These are phyloP conservation scores for Cerastis leucographa DNA, from an alignment of 2,888 invertebrate genomes.

Conservation along the genomic window DNA sequence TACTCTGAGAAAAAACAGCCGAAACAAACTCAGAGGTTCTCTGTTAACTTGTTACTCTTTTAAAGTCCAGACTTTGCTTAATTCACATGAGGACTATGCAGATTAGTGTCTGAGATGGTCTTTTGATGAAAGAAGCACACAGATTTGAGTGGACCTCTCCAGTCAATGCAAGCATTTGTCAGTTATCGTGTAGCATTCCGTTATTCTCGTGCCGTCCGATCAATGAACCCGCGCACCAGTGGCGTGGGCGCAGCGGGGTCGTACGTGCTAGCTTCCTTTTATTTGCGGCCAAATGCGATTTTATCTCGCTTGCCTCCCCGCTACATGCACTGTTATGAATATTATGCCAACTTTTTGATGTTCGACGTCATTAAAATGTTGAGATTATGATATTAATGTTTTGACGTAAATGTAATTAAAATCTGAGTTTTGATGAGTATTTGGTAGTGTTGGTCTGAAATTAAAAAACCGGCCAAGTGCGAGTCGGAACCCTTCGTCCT, in stretches of 20 bases:
- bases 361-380: conserved; percentile 56
- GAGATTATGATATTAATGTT: conserved; percentile 28
- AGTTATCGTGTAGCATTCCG: too few species aligned
- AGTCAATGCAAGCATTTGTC: too few species aligned
- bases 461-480: too few species aligned
- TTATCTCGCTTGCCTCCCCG: conserved; percentile 70
- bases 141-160: too few species aligned
- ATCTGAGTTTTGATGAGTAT: neutral
- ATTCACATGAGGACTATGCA: too few species aligned
- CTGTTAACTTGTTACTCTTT: too few species aligned
- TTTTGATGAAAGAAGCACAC: too few species aligned
- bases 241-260: conserved; percentile 64
- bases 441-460: neutral
- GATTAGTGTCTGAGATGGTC: too few species aligned
- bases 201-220: conserved; percentile 30
- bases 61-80: too few species aligned
- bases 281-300: conserved; percentile 85
- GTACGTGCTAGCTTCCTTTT: conserved; percentile 81
- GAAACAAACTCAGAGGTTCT: too few species aligned
- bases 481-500: too few species aligned
- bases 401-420: conserved; percentile 33
- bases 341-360: conserved; percentile 48
- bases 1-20: too few species aligned
- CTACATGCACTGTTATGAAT: conserved; percentile 48
- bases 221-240: conserved; percentile 68